Base-by-base conservation (phyloP, 2,797 vertebrate species). In the Falco biarmicus region DNA sequence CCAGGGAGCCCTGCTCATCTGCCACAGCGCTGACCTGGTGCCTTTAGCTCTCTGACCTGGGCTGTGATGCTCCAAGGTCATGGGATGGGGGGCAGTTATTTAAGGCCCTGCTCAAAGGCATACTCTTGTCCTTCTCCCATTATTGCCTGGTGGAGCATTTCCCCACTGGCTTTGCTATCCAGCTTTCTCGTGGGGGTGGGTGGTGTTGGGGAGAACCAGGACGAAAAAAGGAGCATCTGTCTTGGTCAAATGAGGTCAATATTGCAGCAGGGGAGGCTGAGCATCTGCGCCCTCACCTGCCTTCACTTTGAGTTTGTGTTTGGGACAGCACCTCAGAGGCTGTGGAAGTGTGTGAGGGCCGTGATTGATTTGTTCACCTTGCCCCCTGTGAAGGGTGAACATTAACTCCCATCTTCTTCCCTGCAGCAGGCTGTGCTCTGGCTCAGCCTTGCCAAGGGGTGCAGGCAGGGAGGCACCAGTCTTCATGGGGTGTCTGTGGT, bases 121-220 rank as follows among this genome's bases (percentile, higher is more conserved):
- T 48, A 5, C 9, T 51, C 15, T 57, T 28, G 50, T 63, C 31
- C 31, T 21, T 61, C 6, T n/a, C 21, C 56, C 2, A 0, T 25
- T 2, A 1, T 13, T 74, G 32, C 51, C 61, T 61, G 29, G 8
- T 51, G 80, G 45, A 56, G 4, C 2, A 0, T 43, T 75, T 66
- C 17, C 24, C 11, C 3, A 0, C 4, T 17, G 31, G 32, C 15
- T 43, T 68, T 25, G 32, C 37, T 16, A 11, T 18, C 16, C 11
- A 6, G 6, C 21, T 43, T 54, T 57, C 50, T 50, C 13, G 15
- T 15, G 6, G 2, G 4, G 28, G 28, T 16, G 29, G 22, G 28
- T 3, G 18, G 8, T 53, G 10, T 15, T 3, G 43, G 43, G 16
- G 45, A 39, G 37, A 70, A 10, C 14, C 4, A 37, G n/a, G 34